Evolutionary conservation across 2,113 vertebrate species (phyloP).

Genomic region (Anhinga anhinga): DNA sequence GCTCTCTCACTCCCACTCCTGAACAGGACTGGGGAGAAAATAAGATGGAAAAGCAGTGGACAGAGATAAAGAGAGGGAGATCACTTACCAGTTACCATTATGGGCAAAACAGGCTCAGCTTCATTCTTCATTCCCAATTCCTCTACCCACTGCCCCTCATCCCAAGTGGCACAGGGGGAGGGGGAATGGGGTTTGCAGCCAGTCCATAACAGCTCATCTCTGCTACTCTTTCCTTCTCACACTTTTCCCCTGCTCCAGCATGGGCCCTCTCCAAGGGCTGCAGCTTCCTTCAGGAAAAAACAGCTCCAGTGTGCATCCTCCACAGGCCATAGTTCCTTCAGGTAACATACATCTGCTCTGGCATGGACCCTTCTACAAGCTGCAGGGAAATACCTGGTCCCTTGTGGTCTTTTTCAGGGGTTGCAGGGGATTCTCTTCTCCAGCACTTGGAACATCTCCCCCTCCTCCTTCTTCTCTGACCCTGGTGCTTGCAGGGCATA

Average conservation of each 20-base stretch:
- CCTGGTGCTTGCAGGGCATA: neutral
- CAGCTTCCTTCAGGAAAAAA: neutral
- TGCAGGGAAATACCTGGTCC: neutral
- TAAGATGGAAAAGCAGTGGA: neutral
- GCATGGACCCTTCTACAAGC: neutral
- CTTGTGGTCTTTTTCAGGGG: fast-evolving
- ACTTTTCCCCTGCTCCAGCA: neutral
- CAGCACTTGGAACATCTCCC: neutral
- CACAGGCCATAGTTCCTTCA: neutral
- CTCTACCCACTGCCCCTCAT: neutral
- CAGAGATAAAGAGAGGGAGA: neutral
- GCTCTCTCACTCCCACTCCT: neutral
- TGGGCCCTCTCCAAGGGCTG: neutral
- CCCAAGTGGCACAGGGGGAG: fast-evolving
- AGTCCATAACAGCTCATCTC: neutral
- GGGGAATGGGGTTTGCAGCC: neutral
- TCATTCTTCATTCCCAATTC: neutral
- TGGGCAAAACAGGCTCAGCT: neutral
- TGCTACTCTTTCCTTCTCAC: neutral
- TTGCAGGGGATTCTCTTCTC: neutral
- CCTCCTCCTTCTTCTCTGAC: neutral
- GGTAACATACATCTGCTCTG: neutral
- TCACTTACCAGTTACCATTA: neutral
- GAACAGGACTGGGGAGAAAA: neutral
- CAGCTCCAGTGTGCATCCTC: neutral